Evolutionary conservation across 2,888 invertebrate species (phyloP), one percentile per base, ranked within the genome.

Genomic region (Stenolophus ochropezus): DNA sequence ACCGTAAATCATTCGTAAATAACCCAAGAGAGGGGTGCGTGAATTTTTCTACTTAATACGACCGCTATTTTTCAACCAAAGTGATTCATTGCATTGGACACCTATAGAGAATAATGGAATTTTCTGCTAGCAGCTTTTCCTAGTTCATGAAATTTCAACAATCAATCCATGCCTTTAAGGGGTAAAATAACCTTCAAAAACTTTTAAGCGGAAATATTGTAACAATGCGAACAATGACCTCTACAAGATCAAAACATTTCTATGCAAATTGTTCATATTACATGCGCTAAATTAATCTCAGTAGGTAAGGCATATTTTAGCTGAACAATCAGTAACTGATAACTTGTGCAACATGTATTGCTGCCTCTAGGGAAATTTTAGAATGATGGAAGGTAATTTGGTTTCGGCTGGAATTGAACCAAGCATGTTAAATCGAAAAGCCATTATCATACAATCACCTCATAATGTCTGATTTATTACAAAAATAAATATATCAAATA

Each of bases 1-100:
- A 78, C 25, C 65, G 61, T 78, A 65, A 78, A 65, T 78, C 78
- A 78, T 65, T 21, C 47, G 61, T 21, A 78, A 65, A 65, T 47
- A 61, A 18, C 25, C 47, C 61, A 33, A 20, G 25, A 47, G 61
- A 47, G 77, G 27, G 61, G 27, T 56, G 6, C 56, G 8, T 33
- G 33, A 27, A 69, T 27, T 69, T 69, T 69, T 27, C 33, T 69
- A 33, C 65, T 69, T 33, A 69, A 69, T 69, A 33, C 65, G n/a
- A 61, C 61, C 25, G 61, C 61, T 21, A 61, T 61, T 61, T 61
- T 61, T 61, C 61, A 61, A 61, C 11, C 61, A n/a, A 61, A 21
- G 61, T 61, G 61, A 61, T 61, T 61, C 61, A 61, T 61, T 61
- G 14, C 25, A 14, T 25, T 61, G 21, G 25, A 4, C 11, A 61